phyloP scores from a whole-genome alignment of 1,140 invertebrate species.

The Triops longicaudatus region DNA sequence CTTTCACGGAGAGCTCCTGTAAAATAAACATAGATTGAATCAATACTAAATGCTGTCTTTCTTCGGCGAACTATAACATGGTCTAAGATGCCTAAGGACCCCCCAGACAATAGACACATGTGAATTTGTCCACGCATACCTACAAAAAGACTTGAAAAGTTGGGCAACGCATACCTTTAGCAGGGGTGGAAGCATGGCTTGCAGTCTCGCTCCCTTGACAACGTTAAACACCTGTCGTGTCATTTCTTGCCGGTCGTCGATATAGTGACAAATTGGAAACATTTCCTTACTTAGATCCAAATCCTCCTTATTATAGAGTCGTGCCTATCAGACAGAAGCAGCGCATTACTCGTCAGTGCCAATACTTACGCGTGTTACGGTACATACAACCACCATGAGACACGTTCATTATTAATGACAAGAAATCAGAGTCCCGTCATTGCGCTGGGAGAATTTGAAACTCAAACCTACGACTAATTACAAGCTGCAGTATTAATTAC shows the following conservation, averaged over 20 bases:
- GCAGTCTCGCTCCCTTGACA: conserved; percentile 31
- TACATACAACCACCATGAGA: too few relatives aligned
- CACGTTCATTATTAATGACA: too few relatives aligned
- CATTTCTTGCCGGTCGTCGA: conserved; percentile 34
- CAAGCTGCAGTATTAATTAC: neutral
- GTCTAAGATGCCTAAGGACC: neutral
- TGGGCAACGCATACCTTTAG: conserved; percentile 31
- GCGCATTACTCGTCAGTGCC: neutral
- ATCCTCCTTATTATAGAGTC: conserved; percentile 19
- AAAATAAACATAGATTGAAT: conserved; percentile 21
- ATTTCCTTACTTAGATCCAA: conserved; percentile 31
- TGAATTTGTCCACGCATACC: neutral
- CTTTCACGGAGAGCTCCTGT: conserved; percentile 32
- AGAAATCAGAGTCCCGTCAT: too few relatives aligned
- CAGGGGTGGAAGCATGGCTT: conserved; percentile 34
- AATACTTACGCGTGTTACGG: neutral
- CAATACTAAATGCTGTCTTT: neutral
- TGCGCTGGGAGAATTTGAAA: neutral
- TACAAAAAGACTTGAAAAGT: neutral
- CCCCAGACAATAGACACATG: neutral
- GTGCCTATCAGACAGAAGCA: neutral
- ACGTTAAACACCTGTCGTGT: conserved; percentile 36
- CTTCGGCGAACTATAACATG: neutral
- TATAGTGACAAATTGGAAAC: conserved; percentile 34
- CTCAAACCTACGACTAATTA: neutral